Evolutionary conservation across 2,113 vertebrate species (phyloP).

Genomic region (Mellivora capensis): DNA sequence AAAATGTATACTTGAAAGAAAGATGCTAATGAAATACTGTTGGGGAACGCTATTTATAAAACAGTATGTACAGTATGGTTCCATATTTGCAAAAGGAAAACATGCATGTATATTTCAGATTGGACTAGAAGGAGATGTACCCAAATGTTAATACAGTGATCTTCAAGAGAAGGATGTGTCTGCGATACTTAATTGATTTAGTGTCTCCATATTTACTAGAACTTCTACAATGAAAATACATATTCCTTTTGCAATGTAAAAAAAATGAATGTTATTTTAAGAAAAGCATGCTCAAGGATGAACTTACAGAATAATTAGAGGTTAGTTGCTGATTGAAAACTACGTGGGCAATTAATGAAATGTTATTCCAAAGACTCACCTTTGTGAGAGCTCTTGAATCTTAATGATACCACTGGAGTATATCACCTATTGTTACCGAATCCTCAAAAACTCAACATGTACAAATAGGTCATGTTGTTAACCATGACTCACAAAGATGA

Average conservation of each 20-base stretch:
- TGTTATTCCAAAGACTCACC: conserved; percentile 43
- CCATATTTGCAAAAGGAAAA: conserved; percentile 2
- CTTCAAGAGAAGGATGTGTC: background rate
- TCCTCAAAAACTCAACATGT: conserved; percentile 26
- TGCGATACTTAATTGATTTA: background rate
- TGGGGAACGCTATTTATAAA: background rate
- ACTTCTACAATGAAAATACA: conserved; percentile 15
- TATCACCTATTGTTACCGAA: conserved; percentile 39
- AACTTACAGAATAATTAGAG: conserved; percentile 61
- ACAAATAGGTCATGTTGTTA: conserved; percentile 45
- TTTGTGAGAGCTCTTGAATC: conserved; percentile 50
- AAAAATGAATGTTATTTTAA: conserved; percentile 59
- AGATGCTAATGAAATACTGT: background rate
- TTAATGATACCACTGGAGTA: conserved; percentile 48
- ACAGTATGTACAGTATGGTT: background rate
- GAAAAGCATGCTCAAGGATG: conserved; percentile 23
- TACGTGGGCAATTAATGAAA: conserved; percentile 65
- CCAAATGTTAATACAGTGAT: background rate
- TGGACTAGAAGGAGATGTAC: background rate
- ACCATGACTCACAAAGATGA: conserved; percentile 56
- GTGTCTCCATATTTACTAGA: background rate
- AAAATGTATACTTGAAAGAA: conserved; percentile 16
- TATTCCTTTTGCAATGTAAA: conserved; percentile 11
- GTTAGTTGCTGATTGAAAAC: conserved; percentile 64
- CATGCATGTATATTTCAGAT: background rate